Conservation (phyloP, 2,888 invertebrate genomes). For the Lomographa bimaculata region DNA sequence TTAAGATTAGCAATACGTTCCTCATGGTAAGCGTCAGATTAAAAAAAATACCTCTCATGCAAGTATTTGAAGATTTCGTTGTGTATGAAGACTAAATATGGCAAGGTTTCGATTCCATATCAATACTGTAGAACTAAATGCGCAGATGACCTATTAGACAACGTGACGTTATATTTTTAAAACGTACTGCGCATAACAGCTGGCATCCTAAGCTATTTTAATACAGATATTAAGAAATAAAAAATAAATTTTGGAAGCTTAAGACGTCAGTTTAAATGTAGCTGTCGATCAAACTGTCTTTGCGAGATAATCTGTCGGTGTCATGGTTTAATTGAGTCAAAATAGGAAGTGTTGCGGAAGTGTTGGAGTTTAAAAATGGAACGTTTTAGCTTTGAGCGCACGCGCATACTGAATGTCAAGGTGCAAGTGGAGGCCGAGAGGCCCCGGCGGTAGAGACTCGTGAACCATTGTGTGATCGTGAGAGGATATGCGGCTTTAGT, state of each 20-base stretch:
- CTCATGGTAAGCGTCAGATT: too few relatives aligned
- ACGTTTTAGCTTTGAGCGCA: constrained; percentile 64
- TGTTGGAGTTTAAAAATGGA: constrained; percentile 68
- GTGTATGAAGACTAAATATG: too few relatives aligned
- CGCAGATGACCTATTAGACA: constrained; percentile 8
- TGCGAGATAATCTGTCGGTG: constrained; percentile 22
- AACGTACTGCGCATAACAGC: too few relatives aligned
- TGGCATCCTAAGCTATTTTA: too few relatives aligned
- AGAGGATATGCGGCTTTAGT: constrained; percentile 8
- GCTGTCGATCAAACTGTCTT: constrained; percentile 19
- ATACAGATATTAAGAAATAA: too few relatives aligned
- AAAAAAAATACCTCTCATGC: too few relatives aligned
- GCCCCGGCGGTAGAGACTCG: constrained; percentile 35
- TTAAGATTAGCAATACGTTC: too few relatives aligned
- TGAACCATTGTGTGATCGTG: constrained; percentile 32
- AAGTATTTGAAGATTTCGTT: too few relatives aligned
- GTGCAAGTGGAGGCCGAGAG: constrained; percentile 56
- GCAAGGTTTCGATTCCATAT: too few relatives aligned
- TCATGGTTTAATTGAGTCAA: constrained; percentile 32
- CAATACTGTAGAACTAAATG: constrained; percentile 6
- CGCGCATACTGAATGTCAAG: constrained; percentile 77
- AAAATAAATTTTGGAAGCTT: constrained; percentile 8
- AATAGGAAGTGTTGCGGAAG: constrained; percentile 77
- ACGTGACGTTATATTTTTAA: constrained; percentile 19
- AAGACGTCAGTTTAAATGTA: constrained; percentile 6